Percentiles rank a stretch among this genome's conserved stretches.
phyloP scores from a whole-genome alignment of 2,888 invertebrate species.

The Zaprionus bogoriensis region DNA sequence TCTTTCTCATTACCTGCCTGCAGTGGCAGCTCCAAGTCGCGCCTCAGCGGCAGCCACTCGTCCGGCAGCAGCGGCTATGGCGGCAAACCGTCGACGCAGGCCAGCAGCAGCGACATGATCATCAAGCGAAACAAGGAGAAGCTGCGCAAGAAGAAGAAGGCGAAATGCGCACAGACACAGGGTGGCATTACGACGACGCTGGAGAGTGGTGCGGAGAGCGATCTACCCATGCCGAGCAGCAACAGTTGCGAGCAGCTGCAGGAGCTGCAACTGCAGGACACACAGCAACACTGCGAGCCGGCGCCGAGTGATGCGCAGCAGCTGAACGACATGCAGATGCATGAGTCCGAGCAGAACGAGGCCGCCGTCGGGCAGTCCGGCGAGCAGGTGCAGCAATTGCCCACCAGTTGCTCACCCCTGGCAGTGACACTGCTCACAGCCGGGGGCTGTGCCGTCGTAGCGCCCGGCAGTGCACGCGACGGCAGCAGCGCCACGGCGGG shows the following conservation, averaged over 20 bases:
- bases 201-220: constrained; percentile 43
- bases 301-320: constrained; percentile 43
- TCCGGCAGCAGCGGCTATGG: constrained; percentile 92
- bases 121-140: constrained; percentile 81
- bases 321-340: constrained; percentile 19
- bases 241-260: constrained; percentile 33
- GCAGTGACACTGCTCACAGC: constrained; percentile 34
- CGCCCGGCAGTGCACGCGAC: constrained; percentile 1
- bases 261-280: constrained; percentile 39
- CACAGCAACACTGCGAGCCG: constrained; percentile 23
- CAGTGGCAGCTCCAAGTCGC: constrained; percentile 90
- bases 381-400: constrained; percentile 66
- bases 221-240: constrained; percentile 13
- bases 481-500: neutral
- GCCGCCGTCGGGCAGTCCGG: constrained; percentile 25
- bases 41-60: constrained; percentile 89
- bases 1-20: neutral
- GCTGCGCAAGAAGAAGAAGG: constrained; percentile 80
- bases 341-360: constrained; percentile 60
- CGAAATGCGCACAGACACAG: constrained; percentile 55
- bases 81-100: constrained; percentile 86
- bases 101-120: constrained; percentile 82
- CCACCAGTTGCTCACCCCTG: constrained; percentile 63
- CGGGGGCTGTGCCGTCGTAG: neutral
- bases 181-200: neutral